These are phyloP conservation scores for Sitodiplosis mosellana DNA, from an alignment of 1,140 invertebrate genomes.

Conservation along the genomic window DNA sequence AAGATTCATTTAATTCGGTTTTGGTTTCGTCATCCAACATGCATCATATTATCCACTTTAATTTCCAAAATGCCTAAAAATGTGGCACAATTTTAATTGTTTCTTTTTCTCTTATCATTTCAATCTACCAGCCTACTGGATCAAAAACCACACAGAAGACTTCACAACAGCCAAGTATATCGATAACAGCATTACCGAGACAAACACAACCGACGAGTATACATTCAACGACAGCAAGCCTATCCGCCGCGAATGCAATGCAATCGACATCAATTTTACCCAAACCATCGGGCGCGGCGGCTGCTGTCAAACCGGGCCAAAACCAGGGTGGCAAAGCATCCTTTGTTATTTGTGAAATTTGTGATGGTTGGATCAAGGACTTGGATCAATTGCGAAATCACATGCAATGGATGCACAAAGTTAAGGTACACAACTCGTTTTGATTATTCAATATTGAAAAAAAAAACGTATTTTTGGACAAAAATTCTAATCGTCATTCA, in stretches of 20 bases:
- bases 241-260: constrained; percentile 3
- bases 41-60: no score
- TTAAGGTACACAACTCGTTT: constrained; percentile 34
- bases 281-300: constrained; percentile 21
- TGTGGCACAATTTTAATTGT: not conserved
- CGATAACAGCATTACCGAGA: constrained; percentile 71
- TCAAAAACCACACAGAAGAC: not conserved
- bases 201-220: constrained; percentile 28
- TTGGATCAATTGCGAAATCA: constrained; percentile 80
- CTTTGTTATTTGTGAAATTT: constrained; percentile 89
- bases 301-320: constrained; percentile 29
- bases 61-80: no score
- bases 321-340: constrained; percentile 42
- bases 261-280: constrained; percentile 20
- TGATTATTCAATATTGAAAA: not conserved
- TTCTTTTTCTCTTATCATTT: not conserved
- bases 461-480: not conserved
- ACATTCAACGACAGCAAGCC: not conserved
- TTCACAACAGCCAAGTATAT: constrained; percentile 65
- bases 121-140: not conserved
- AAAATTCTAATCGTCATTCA: not conserved
- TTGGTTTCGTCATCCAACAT: no score
- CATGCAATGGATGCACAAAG: constrained; percentile 93
- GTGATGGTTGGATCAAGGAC: constrained; percentile 88
- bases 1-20: no score